A percentile compares a stretch with the other conserved stretches of the same genome.
Evolutionary conservation across 2,888 invertebrate genomes (phyloP).

Genomic region (Plagodis dolabraria): DNA sequence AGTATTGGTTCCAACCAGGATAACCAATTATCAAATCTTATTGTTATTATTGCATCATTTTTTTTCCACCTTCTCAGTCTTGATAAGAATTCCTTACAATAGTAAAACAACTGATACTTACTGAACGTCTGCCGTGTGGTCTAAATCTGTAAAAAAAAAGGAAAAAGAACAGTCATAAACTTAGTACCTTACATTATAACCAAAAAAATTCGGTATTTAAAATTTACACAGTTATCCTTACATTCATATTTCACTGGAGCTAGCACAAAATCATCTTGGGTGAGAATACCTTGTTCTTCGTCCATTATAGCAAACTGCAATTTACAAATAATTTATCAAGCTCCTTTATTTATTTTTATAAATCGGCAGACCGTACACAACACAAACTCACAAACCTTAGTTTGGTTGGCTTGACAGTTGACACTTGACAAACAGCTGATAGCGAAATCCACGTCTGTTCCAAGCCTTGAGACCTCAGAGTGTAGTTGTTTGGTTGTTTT

Average conservation of each 20-base stretch:
- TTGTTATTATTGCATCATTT: constrained; percentile 14
- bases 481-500: too few relatives aligned
- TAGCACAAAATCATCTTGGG: constrained; percentile 86
- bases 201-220: constrained; percentile 27
- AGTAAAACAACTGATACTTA: constrained; percentile 82
- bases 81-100: background rate
- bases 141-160: constrained; percentile 89
- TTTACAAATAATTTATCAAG: too few relatives aligned
- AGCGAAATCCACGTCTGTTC: too few relatives aligned
- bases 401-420: too few relatives aligned
- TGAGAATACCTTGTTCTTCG: constrained; percentile 77
- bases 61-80: too few relatives aligned
- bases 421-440: too few relatives aligned
- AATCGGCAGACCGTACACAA: too few relatives aligned
- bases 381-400: too few relatives aligned
- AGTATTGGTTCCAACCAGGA: too few relatives aligned
- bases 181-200: background rate
- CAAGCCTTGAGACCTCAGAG: too few relatives aligned
- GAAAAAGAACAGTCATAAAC: constrained; percentile 1
- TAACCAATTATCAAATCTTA: too few relatives aligned
- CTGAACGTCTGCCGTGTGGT: constrained; percentile 99
- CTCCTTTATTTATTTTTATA: too few relatives aligned
- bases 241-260: constrained; percentile 92
- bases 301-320: constrained; percentile 53
- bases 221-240: constrained; percentile 77